Conservation (phyloP, 1,140 invertebrate species). For the Eriosoma lanigerum region DNA sequence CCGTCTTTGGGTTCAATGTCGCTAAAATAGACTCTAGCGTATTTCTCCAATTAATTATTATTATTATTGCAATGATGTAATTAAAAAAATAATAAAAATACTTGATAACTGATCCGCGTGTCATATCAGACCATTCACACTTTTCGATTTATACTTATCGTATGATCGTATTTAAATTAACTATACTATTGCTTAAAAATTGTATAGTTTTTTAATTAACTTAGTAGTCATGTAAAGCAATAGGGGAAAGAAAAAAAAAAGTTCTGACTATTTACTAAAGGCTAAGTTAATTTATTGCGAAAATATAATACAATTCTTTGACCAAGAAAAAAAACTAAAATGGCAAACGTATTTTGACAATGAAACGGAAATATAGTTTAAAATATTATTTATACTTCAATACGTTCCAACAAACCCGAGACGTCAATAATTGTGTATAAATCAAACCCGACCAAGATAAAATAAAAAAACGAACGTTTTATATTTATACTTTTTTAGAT, state of each 20-base stretch:
- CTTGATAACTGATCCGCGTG: not conserved
- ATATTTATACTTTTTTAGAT: slow-evolving; percentile 11
- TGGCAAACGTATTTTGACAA: slow-evolving; percentile 21
- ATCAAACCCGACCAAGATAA: not conserved
- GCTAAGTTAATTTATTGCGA: no score
- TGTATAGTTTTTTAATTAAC: slow-evolving; percentile 10
- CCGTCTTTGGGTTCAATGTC: slow-evolving; percentile 3
- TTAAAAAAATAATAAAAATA: not conserved
- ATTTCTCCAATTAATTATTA: slow-evolving; percentile 17
- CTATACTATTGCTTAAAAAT: no score
- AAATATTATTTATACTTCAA: slow-evolving; percentile 33
- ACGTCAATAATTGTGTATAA: slow-evolving; percentile 20
- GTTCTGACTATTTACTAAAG: no score
- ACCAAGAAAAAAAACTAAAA: slow-evolving; percentile 10
- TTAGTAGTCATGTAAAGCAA: not conserved
- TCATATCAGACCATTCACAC: not conserved
- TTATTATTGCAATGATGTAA: not conserved
- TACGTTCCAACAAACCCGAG: not conserved
- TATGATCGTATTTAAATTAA: no score
- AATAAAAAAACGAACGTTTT: slow-evolving; percentile 15
- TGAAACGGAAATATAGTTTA: not conserved
- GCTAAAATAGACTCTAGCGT: not conserved
- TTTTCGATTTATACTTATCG: not conserved
- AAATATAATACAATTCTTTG: no score
- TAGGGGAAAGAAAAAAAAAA: no score